Evolutionary conservation across 1,140 invertebrate species (phyloP), one percentile per base, ranked within the genome.

Genomic region (Akabosia matsudoensis): DNA sequence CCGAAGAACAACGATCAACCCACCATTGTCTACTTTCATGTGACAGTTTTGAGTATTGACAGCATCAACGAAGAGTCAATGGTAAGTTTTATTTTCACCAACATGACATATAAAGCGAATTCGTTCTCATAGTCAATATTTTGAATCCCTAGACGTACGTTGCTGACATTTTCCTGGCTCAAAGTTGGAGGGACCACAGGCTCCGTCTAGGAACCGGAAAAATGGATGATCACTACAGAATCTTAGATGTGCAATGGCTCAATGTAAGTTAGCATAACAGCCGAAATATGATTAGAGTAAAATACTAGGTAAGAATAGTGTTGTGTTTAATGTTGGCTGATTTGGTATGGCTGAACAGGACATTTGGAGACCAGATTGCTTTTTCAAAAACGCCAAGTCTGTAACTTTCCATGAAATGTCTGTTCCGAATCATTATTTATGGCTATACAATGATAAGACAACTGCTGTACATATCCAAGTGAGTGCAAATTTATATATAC

Each of bases 351-450:
- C 51, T 74, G 56, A 16, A 16, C 92, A 94, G 84, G 92, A 90
- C 83, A 95, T 96, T 84, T 96, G 94, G 94, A 88, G 93, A 74
- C 94, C 94, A 0, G 94, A 96, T 85, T 94, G 92, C 84, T 95
- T 96, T 86, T 95, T 96, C 84, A 95, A 95, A 86, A 96, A 96
- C 84, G 93, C 94, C 45, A 96, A 96, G 84, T 93, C 93, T 84
- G 93, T 96, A 30, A 95, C 93, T 0, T 96, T 95, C 81, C 93
- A 95, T 80, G 93, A 95, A 86, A 96, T 96, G 93, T 95, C 92
- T 83, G 94, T 96, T 84, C 93, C 94, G 0, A 96, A 96, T 85
- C 94, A 96, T 85, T 96, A 96, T 85, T 86, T 95, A 1, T 95
- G 93, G 93, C 84, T 95, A 52, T 95, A 95, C 83, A 92, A 94